A percentile compares a stretch with the other conserved stretches of the same genome.
phyloP scores from a whole-genome alignment of 2,113 vertebrate genomes.

The Stigmatopora argus region DNA sequence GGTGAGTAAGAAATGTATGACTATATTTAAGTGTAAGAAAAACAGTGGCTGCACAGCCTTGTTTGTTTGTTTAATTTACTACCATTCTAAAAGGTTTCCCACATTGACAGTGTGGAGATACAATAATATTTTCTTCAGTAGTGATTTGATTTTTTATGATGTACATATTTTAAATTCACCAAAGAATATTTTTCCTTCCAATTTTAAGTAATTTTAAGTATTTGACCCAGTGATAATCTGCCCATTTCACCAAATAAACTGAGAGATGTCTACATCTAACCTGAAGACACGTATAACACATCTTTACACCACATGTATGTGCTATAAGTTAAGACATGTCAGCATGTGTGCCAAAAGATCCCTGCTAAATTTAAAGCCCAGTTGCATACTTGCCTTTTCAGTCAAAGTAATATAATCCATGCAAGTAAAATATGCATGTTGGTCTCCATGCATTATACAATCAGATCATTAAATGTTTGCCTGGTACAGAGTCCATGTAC shows the following conservation, averaged over 20 bases:
- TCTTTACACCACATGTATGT: slow-evolving; percentile 7
- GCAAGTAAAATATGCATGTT: too few species aligned
- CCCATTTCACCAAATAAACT: slow-evolving; percentile 14
- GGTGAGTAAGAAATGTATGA: slow-evolving; percentile 18
- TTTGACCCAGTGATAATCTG: not conserved
- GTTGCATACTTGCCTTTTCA: not conserved
- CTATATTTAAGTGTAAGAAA: slow-evolving; percentile 33
- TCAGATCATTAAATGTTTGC: not conserved
- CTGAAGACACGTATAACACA: slow-evolving; percentile 12
- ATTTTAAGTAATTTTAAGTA: too few species aligned
- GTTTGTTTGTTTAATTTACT: slow-evolving; percentile 24
- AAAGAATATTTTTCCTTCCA: not conserved
- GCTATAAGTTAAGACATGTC: slow-evolving; percentile 38
- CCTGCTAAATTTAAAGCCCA: slow-evolving; percentile 25
- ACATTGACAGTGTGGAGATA: not conserved
- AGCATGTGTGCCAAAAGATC: slow-evolving; percentile 22
- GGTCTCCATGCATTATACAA: too few species aligned
- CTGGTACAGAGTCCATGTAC: not conserved
- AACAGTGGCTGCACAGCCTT: slow-evolving; percentile 9
- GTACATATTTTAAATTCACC: not conserved
- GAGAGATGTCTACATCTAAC: slow-evolving; percentile 1
- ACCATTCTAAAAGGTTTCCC: not conserved
- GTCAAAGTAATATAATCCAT: too few species aligned
- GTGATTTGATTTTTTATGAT: too few species aligned
- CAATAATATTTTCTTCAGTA: not conserved